phyloP scores from a whole-genome alignment of 2,888 invertebrate species.

The Rhyacophila evoluta region DNA sequence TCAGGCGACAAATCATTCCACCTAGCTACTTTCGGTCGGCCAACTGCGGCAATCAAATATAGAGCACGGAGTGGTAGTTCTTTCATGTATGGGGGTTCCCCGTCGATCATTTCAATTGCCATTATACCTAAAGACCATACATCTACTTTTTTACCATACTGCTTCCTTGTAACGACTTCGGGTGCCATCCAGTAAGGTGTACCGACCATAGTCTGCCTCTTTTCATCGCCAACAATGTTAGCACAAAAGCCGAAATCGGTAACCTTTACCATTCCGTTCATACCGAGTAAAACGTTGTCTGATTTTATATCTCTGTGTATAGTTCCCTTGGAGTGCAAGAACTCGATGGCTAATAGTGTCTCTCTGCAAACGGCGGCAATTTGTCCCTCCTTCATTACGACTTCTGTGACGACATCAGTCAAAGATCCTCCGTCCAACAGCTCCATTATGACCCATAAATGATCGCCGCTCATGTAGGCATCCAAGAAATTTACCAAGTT shows the following conservation, averaged over 20 bases:
- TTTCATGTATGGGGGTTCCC: slow-evolving; percentile 96
- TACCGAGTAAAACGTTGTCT: slow-evolving; percentile 94
- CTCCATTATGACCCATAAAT: slow-evolving; percentile 98
- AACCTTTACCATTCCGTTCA: slow-evolving; percentile 92
- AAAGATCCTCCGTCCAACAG: slow-evolving; percentile 94
- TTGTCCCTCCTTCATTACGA: slow-evolving; percentile 96
- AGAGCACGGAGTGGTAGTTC: slow-evolving; percentile 93
- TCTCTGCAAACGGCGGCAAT: slow-evolving; percentile 96
- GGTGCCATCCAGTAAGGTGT: slow-evolving; percentile 99
- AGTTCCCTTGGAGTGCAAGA: slow-evolving; percentile 89
- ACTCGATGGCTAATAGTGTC: slow-evolving; percentile 85
- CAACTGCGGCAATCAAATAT: slow-evolving; percentile 95
- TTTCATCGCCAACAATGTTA: slow-evolving; percentile 93
- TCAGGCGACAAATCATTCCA: slow-evolving; percentile 83
- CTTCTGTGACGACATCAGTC: slow-evolving; percentile 97
- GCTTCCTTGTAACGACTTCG: slow-evolving; percentile 91
- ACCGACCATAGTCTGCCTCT: slow-evolving; percentile 98
- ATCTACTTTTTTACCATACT: slow-evolving; percentile 94
- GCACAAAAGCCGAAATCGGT: slow-evolving; percentile 99
- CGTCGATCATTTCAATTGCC: slow-evolving; percentile 95
- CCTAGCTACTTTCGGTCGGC: slow-evolving; percentile 89
- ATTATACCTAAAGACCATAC: slow-evolving; percentile 98
- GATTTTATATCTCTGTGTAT: slow-evolving; percentile 97
- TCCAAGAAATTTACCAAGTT: slow-evolving; percentile 97
- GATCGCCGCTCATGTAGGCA: slow-evolving; percentile 90